Conservation (phyloP, 2,888 invertebrate genomes). For the Muschampia staudingeri region DNA sequence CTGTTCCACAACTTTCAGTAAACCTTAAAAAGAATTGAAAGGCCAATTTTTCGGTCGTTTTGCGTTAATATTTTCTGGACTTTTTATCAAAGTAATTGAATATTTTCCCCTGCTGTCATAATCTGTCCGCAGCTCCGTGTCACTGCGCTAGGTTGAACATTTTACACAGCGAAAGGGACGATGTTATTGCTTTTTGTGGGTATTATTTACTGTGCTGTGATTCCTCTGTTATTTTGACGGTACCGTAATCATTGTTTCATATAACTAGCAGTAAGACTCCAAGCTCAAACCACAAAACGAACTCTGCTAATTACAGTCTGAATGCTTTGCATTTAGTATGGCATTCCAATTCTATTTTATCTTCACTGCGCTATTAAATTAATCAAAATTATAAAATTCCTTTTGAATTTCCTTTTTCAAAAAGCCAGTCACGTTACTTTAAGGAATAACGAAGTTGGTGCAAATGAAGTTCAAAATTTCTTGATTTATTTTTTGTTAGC, state of each 20-base stretch:
- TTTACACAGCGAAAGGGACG: constrained; percentile 34
- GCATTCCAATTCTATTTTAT: constrained; percentile 12
- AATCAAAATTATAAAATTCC: not conserved
- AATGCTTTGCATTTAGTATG: constrained; percentile 16
- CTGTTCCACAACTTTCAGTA: not conserved
- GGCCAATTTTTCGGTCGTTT: not conserved
- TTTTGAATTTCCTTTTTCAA: constrained; percentile 1
- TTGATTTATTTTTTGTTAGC: constrained; percentile 35
- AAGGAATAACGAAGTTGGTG: constrained; percentile 26
- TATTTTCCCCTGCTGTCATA: constrained; percentile 17
- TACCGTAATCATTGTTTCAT: constrained; percentile 19
- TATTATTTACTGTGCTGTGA: constrained; percentile 36
- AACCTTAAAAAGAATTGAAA: not conserved
- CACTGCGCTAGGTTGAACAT: constrained; percentile 27
- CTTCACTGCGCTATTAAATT: not conserved
- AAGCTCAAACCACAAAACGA: constrained; percentile 17
- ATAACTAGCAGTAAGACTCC: constrained; percentile 6
- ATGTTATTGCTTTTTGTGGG: constrained; percentile 44
- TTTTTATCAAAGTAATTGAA: constrained; percentile 9
- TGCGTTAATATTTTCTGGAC: not conserved
- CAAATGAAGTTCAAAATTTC: constrained; percentile 24
- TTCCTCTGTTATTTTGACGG: not conserved
- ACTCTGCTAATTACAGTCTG: constrained; percentile 19
- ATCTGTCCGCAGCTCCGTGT: constrained; percentile 5
- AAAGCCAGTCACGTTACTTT: constrained; percentile 19